Percentiles rank a stretch among this genome's conserved stretches.
Evolutionary conservation across 2,113 vertebrate genomes (phyloP).

Genomic region (Euleptes europaea): DNA sequence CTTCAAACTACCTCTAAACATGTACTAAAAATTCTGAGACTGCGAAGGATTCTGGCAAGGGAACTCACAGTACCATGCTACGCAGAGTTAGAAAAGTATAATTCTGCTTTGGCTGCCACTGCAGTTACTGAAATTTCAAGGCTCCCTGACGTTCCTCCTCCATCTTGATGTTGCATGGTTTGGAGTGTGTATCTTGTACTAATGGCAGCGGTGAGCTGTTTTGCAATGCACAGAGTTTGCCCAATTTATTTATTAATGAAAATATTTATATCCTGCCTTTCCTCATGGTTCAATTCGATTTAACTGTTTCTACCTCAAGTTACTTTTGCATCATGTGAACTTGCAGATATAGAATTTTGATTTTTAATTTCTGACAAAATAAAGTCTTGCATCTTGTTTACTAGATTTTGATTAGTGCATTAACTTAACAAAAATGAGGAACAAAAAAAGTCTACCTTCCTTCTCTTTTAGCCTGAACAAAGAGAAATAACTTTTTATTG

Average conservation of each 20-base stretch:
- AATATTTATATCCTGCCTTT: too few relatives aligned
- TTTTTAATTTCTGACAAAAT: not conserved
- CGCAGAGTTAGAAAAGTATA: too few relatives aligned
- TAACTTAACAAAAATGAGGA: not conserved
- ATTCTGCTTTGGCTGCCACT: too few relatives aligned
- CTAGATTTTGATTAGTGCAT: not conserved
- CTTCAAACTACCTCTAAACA: too few relatives aligned
- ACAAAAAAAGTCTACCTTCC: not conserved
- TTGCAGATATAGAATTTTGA: not conserved
- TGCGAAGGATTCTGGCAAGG: too few relatives aligned
- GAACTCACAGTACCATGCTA: not conserved
- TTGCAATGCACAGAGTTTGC: not conserved
- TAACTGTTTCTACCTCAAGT: not conserved
- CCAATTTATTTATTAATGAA: not conserved
- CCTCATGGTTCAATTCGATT: not conserved
- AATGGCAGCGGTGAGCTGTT: not conserved
- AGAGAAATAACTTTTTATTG: conserved; percentile 15
- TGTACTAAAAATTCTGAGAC: too few relatives aligned
- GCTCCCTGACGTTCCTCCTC: not conserved
- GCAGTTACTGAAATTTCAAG: too few relatives aligned
- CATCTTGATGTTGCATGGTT: not conserved
- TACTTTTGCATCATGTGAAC: not conserved
- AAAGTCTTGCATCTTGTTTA: not conserved
- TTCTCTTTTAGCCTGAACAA: conserved; percentile 1
- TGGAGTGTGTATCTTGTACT: not conserved